Conservation (phyloP, 2,888 invertebrate species). For the Papilio elwesi region DNA sequence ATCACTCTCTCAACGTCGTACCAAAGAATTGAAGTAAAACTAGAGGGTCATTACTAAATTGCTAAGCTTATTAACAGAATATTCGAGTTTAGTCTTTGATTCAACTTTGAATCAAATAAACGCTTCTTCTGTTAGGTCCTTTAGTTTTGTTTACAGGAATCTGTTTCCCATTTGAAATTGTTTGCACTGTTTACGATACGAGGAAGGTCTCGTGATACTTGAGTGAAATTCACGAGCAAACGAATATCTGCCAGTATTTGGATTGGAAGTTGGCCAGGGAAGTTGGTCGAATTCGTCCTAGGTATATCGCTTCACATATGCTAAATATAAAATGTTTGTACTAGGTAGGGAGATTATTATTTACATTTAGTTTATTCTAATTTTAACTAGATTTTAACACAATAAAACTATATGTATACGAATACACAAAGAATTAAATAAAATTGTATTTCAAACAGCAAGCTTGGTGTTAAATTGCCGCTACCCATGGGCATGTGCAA, state of each 20-base stretch:
- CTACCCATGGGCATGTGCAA: no score
- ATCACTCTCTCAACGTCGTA: no score
- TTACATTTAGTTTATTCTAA: no score
- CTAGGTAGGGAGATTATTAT: neutral
- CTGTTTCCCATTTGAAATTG: neutral
- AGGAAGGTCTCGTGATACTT: neutral
- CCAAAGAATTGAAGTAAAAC: neutral
- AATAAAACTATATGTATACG: no score
- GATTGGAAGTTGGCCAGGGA: slow-evolving; percentile 10
- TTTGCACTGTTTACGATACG: neutral
- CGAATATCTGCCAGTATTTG: neutral
- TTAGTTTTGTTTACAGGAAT: neutral
- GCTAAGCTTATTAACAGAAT: neutral
- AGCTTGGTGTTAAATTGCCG: no score
- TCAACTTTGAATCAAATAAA: neutral
- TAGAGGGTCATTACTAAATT: neutral
- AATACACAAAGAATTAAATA: no score
- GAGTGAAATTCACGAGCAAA: neutral
- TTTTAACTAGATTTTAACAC: no score
- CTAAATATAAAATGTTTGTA: neutral
- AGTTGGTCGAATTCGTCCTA: neutral
- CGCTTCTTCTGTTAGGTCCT: neutral
- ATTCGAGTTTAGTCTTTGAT: neutral
- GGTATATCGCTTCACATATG: neutral
- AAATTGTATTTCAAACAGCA: no score